Percentiles rank a stretch among this genome's conserved stretches.
These are phyloP conservation scores for western clawed frog (Xenopus tropicalis) DNA, from an alignment of 2,113 vertebrate species.

Conservation along the genomic window DNA sequence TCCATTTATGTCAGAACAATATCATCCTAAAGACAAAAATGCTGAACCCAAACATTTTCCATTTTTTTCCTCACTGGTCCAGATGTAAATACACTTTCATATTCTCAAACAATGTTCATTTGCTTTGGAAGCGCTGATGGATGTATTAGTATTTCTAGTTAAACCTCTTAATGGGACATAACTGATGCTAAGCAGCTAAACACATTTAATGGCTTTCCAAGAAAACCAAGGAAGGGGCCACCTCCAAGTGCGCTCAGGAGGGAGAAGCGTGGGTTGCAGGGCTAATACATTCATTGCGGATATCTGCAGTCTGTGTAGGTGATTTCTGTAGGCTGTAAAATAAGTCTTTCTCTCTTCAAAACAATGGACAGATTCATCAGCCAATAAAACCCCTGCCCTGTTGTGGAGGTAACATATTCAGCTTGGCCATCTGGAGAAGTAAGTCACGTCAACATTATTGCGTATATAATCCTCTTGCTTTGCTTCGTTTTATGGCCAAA, in stretches of 20 bases:
- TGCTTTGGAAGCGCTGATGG: conserved; percentile 17
- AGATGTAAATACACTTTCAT: not conserved
- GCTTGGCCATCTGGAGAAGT: conserved; percentile 31
- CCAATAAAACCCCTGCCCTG: conserved; percentile 19
- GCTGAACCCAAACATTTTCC: conserved; percentile 32
- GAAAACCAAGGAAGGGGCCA: conserved; percentile 12
- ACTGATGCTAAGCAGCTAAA: conserved; percentile 22
- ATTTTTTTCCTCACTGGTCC: conserved; percentile 8
- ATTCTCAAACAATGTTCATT: conserved; percentile 24
- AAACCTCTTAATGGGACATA: conserved; percentile 32
- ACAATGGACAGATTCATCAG: conserved; percentile 28
- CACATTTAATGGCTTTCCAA: conserved; percentile 18
- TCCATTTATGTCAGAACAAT: no score
- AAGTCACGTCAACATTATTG: conserved; percentile 11
- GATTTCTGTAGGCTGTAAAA: conserved; percentile 14
- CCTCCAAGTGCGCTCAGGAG: not conserved
- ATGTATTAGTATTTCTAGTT: conserved; percentile 32
- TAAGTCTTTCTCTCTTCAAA: conserved; percentile 8
- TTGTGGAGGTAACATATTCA: conserved; percentile 24
- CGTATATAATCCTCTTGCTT: not conserved
- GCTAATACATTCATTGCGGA: not conserved
- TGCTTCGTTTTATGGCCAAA: no score
- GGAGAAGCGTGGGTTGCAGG: not conserved
- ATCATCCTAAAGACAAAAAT: conserved; percentile 36
- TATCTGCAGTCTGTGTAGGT: conserved; percentile 5